Percentiles rank a stretch among this genome's conserved stretches.
Evolutionary conservation across 2,797 vertebrate genomes (phyloP).

Genomic region (Dendrocincla fuliginosa): DNA sequence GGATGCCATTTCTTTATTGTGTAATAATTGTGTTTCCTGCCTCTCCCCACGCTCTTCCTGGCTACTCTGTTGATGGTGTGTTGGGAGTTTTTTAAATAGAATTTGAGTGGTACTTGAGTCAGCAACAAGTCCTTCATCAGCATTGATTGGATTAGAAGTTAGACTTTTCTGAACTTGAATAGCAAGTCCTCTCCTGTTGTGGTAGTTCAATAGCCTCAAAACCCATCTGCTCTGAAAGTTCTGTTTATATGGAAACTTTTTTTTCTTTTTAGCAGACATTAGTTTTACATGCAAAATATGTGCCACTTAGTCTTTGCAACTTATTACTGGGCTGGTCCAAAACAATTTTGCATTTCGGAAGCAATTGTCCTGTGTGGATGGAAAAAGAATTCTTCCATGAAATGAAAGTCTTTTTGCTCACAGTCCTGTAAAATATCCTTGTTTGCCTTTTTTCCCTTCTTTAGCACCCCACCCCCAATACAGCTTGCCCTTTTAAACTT

Average conservation of each 20-base stretch:
- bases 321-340: not conserved
- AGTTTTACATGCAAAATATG: not conserved
- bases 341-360: constrained; percentile 16
- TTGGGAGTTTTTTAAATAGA: not conserved
- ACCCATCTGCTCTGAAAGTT: not conserved
- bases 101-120: not conserved
- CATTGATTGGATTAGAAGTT: constrained; percentile 21
- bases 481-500: not conserved
- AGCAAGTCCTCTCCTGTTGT: not conserved
- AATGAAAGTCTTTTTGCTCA: not conserved
- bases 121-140: not conserved
- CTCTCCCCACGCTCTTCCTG: not conserved
- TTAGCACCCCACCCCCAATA: not conserved
- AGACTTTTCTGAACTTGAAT: constrained; percentile 17
- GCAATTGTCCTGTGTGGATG: not conserved
- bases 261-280: not conserved
- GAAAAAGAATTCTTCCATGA: not conserved
- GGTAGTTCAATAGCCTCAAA: not conserved
- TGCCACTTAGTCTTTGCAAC: not conserved
- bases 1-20: not conserved
- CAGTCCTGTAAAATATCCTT: not conserved
- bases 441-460: not conserved
- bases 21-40: not conserved
- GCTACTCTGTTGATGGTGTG: not conserved
- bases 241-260: not conserved